Evolutionary conservation across 37 sponge, comb jelly and placozoan genomes (phyloP).

Genomic region (Geodia barretti): DNA sequence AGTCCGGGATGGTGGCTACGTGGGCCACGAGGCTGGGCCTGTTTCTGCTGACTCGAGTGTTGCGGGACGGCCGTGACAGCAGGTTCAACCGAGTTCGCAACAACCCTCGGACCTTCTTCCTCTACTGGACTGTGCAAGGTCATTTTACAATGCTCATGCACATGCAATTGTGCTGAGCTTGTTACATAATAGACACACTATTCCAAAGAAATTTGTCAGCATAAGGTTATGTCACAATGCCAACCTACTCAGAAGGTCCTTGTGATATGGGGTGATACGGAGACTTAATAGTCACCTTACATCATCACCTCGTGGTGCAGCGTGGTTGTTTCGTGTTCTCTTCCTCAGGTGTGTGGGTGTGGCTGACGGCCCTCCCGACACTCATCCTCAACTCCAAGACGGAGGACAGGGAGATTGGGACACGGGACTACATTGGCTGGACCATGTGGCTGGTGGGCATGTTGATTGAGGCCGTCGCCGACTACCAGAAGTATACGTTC

Average conservation of each 20-base stretch:
- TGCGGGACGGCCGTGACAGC: slow-evolving; percentile 76
- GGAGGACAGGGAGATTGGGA: slow-evolving; percentile 42
- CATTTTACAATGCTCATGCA: neutral
- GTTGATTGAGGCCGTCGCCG: slow-evolving; percentile 80
- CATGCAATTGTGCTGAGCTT: neutral
- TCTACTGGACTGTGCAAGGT: slow-evolving; percentile 94
- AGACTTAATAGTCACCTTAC: too few relatives aligned
- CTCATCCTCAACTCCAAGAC: slow-evolving; percentile 75
- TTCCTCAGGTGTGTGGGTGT: slow-evolving; percentile 82
- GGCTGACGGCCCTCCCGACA: slow-evolving; percentile 80
- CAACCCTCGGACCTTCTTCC: slow-evolving; percentile 75
- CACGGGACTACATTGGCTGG: slow-evolving; percentile 88
- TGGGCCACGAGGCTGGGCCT: slow-evolving; percentile 88
- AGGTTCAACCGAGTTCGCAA: slow-evolving; percentile 79
- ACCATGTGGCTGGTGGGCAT: slow-evolving; percentile 78
- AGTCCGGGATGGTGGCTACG: slow-evolving; percentile 63
- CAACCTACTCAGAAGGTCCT: too few relatives aligned
- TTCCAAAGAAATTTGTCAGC: neutral
- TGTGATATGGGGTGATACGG: too few relatives aligned
- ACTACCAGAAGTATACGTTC: slow-evolving; percentile 91
- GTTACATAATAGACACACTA: neutral
- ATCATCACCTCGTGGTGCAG: too few relatives aligned
- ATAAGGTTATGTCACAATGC: too few relatives aligned
- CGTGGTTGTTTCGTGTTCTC: too few relatives aligned
- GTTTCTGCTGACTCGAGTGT: slow-evolving; percentile 79